These are phyloP conservation scores for Nipponia nippon DNA, from an alignment of 2,113 vertebrate species.

Conservation along the genomic window DNA sequence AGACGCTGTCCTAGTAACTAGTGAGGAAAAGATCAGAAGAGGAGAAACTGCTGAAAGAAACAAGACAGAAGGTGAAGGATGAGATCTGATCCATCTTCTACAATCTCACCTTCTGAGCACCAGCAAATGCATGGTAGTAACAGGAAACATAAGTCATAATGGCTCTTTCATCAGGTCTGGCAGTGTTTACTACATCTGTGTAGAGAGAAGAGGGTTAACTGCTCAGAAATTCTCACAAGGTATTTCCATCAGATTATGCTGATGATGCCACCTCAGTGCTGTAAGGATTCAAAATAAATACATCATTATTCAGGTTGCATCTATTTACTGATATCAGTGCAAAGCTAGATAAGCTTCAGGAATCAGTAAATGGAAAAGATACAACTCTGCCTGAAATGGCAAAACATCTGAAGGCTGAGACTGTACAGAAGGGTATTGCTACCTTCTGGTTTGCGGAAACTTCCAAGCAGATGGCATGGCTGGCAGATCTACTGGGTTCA, in stretches of 20 bases:
- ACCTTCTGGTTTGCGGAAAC: neutral
- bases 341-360: neutral
- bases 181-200: conserved; percentile 68
- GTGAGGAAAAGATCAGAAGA: neutral
- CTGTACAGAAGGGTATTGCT: neutral
- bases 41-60: conserved; percentile 13
- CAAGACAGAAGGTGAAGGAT: conserved; percentile 56
- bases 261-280: neutral
- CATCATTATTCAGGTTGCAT: neutral
- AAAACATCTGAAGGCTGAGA: neutral
- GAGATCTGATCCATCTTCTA: conserved; percentile 40
- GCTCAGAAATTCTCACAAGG: neutral
- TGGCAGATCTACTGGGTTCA: conserved; percentile 9
- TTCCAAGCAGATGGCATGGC: conserved; percentile 30
- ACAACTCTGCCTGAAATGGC: neutral
- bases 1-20: neutral
- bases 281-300: conserved; percentile 3
- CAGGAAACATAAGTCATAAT: conserved; percentile 73
- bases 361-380: neutral
- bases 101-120: conserved; percentile 73
- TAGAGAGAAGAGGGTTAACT: conserved; percentile 59
- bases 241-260: neutral
- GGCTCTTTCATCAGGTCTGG: conserved; percentile 71
- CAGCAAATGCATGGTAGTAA: conserved; percentile 73
- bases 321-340: neutral